Conservation (phyloP, 2,113 vertebrate species). For the Noturus placidus region DNA sequence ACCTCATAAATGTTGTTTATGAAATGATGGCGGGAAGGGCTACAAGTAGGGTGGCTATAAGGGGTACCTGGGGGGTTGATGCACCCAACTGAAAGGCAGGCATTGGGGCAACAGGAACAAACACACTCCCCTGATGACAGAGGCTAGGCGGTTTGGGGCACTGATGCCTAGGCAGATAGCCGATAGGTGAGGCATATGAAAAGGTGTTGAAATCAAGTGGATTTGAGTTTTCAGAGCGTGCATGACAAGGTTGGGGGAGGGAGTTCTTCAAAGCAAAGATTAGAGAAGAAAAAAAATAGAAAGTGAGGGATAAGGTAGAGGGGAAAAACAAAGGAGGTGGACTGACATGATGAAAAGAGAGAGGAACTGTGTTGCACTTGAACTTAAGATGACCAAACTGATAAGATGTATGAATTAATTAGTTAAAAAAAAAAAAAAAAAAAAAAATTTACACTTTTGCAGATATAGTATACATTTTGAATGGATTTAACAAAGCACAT, state of each 20-base stretch:
- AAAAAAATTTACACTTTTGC: too few species aligned
- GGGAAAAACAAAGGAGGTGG: background rate
- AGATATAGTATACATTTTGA: background rate
- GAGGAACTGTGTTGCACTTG: constrained; percentile 16
- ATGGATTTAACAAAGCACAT: background rate
- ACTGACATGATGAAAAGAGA: constrained; percentile 26
- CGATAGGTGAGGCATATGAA: constrained; percentile 59
- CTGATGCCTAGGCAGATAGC: constrained; percentile 45
- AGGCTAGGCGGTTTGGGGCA: constrained; percentile 29
- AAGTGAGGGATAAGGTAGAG: background rate
- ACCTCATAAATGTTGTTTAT: constrained; percentile 52
- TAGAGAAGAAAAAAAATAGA: constrained; percentile 18
- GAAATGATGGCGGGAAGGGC: constrained; percentile 39
- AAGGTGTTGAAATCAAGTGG: constrained; percentile 70
- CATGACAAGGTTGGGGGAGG: constrained; percentile 38
- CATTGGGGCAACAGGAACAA: constrained; percentile 31
- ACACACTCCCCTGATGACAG: constrained; percentile 61
- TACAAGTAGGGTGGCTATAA: constrained; percentile 36
- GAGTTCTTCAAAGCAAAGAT: constrained; percentile 54
- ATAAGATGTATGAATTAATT: background rate
- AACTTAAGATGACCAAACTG: background rate
- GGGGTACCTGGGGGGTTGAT: constrained; percentile 33
- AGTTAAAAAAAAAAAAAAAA: background rate
- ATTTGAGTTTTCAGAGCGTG: constrained; percentile 58
- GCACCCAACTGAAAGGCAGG: constrained; percentile 29